Conservation (phyloP, 2,113 vertebrate genomes). For the Centrocercus urophasianus region DNA sequence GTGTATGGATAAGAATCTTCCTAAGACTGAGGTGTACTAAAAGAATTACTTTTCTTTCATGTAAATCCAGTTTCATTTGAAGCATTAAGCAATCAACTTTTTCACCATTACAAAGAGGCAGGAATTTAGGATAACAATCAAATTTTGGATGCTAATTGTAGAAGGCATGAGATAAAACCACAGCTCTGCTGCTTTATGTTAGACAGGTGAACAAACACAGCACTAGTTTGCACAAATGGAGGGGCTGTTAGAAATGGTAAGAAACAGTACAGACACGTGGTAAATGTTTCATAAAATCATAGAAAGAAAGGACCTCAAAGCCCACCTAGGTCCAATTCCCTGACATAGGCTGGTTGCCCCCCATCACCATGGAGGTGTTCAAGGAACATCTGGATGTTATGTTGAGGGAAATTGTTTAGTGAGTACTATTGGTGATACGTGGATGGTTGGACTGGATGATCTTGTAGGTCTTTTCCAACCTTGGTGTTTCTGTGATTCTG, state of each 20-base stretch:
- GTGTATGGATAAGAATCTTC: background rate
- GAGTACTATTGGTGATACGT: too few species aligned
- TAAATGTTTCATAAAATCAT: background rate
- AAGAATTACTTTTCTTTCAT: background rate
- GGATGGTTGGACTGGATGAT: too few species aligned
- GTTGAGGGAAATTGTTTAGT: too few species aligned
- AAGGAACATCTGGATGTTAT: too few species aligned
- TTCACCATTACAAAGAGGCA: background rate
- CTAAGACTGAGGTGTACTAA: rapidly evolving
- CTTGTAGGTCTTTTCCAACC: too few species aligned
- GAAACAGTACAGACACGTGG: background rate
- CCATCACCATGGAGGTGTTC: too few species aligned
- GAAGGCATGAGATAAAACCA: background rate
- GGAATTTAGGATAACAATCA: background rate
- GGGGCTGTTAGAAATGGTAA: background rate
- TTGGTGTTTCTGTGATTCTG: too few species aligned
- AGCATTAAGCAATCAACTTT: background rate
- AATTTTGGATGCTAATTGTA: background rate
- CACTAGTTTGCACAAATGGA: background rate
- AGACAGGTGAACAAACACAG: background rate
- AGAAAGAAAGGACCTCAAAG: background rate
- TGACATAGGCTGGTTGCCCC: background rate
- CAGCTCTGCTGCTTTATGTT: background rate
- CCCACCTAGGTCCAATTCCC: background rate
- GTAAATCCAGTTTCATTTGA: background rate